Conservation (phyloP, 2,888 invertebrate species). For the Actias luna region DNA sequence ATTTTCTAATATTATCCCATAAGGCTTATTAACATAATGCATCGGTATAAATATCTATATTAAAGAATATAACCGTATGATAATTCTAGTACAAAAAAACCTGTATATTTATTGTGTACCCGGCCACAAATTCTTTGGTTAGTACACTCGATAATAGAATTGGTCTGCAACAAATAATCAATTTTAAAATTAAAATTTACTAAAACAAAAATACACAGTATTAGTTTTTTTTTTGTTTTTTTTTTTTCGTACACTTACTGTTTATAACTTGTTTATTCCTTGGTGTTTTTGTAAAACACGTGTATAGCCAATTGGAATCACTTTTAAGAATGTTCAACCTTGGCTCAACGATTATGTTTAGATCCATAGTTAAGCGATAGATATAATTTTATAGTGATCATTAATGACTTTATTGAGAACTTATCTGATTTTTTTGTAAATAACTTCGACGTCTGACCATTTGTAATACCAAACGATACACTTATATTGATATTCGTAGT, state of each 20-base stretch:
- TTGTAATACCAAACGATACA: no score
- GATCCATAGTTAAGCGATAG: not conserved
- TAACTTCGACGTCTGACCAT: not conserved
- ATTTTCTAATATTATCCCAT: not conserved
- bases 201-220: no score
- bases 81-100: not conserved
- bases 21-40: not conserved
- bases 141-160: conserved; percentile 50
- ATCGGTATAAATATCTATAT: not conserved
- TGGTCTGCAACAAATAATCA: conserved; percentile 34
- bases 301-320: not conserved
- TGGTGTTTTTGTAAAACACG: not conserved
- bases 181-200: not conserved
- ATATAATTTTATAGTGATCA: not conserved
- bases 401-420: no score
- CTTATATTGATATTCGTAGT: not conserved
- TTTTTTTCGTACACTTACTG: no score
- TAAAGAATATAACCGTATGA: not conserved
- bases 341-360: not conserved
- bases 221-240: no score
- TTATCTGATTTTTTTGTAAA: not conserved
- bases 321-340: not conserved
- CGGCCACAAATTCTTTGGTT: conserved; percentile 49
- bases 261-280: no score
- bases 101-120: conserved; percentile 13